Conservation (phyloP, 1,140 invertebrate genomes). For the Wiebesia pumilae region DNA sequence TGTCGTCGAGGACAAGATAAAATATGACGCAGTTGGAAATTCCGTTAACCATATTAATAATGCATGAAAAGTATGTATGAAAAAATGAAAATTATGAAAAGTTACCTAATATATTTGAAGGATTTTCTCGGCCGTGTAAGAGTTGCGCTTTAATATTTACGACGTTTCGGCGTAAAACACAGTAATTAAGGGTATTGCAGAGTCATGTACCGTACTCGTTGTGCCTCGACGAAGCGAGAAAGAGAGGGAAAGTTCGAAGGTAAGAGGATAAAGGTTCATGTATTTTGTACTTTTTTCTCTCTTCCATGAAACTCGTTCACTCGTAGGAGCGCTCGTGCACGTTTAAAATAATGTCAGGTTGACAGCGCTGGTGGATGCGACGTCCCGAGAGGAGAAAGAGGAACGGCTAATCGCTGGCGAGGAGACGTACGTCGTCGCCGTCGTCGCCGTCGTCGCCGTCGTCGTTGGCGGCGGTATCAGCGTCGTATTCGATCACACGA, state of each 20-base stretch:
- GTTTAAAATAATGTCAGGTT: slow-evolving; percentile 7
- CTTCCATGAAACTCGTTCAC: slow-evolving; percentile 4
- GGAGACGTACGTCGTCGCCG: not conserved
- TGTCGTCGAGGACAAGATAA: not conserved
- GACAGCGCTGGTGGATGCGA: not conserved
- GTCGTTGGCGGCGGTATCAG: not conserved
- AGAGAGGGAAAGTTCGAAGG: not conserved
- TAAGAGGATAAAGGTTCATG: slow-evolving; percentile 2
- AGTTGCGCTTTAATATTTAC: not conserved
- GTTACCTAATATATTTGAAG: too few species aligned
- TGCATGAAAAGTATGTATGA: not conserved
- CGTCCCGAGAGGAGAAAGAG: not conserved
- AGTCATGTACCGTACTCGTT: not conserved
- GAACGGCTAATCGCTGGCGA: not conserved
- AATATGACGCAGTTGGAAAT: not conserved
- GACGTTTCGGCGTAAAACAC: not conserved
- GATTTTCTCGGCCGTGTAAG: not conserved
- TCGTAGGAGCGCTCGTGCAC: not conserved
- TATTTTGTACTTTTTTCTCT: not conserved
- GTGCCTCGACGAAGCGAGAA: not conserved
- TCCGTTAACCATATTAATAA: not conserved
- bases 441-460: not conserved
- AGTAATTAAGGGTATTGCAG: not conserved
- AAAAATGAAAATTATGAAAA: not conserved
- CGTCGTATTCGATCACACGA: not conserved